A percentile compares a stretch with the other conserved stretches of the same genome.
Evolutionary conservation across 2,888 invertebrate genomes (phyloP).

Genomic region (Plagodis dolabraria): DNA sequence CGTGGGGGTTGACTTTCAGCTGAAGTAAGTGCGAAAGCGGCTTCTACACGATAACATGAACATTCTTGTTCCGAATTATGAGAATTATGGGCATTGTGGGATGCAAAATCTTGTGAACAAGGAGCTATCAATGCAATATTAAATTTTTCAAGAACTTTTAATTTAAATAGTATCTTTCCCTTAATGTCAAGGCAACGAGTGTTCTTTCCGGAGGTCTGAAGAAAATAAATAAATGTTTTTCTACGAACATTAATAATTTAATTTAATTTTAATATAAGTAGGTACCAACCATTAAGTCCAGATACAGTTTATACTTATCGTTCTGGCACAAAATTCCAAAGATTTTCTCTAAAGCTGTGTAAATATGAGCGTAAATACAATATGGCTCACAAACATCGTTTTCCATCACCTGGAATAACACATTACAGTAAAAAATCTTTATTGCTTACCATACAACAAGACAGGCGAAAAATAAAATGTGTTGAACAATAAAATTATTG

Average conservation of each 20-base stretch:
- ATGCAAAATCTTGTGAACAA: slow-evolving; percentile 58
- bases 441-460: too few species aligned
- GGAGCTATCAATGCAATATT: slow-evolving; percentile 72
- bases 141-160: slow-evolving; percentile 77
- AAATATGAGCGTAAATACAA: slow-evolving; percentile 75
- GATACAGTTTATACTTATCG: slow-evolving; percentile 69
- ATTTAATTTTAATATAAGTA: background rate
- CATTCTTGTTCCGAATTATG: slow-evolving; percentile 45
- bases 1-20: slow-evolving; percentile 46
- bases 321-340: slow-evolving; percentile 72
- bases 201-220: slow-evolving; percentile 71
- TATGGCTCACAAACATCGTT: slow-evolving; percentile 78
- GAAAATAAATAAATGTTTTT: slow-evolving; percentile 9
- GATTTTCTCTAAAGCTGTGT: slow-evolving; percentile 78
- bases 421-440: background rate
- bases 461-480: too few species aligned
- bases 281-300: slow-evolving; percentile 64
- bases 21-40: slow-evolving; percentile 60
- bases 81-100: background rate
- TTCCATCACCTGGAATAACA: slow-evolving; percentile 67
- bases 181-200: slow-evolving; percentile 68
- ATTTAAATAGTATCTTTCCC: slow-evolving; percentile 74
- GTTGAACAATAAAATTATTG: too few species aligned
- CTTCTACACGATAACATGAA: slow-evolving; percentile 62
- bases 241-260: background rate